Evolutionary conservation across 2,797 vertebrate species (phyloP), one percentile per base, ranked within the genome.

Genomic region (Kryptolebias ocellatus): DNA sequence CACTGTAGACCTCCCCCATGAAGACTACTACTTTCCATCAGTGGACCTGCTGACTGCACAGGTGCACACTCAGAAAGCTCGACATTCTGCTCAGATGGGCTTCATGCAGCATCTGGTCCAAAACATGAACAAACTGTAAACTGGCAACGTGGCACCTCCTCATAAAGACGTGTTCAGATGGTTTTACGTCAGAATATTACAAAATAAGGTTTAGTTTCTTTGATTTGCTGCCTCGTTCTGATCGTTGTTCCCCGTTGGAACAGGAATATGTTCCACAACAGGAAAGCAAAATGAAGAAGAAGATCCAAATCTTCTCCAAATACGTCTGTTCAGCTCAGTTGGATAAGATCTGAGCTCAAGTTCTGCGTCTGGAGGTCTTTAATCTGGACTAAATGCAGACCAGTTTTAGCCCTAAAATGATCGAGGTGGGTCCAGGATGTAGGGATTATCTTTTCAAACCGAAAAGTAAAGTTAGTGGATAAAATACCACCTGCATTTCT

Each of bases 21-120:
- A 95, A 71, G 95, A 96, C 62, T 95, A 92, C 78, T 98, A 95
- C 87, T 96, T 98, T 80, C 97, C 97, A 39, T 98, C 96, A 12
- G 95, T 98, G 1, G 96, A 99, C 90, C 94, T 99, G 73, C 95
- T 99, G 70, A 99, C 96, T 20, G 96, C 98, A 64, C 97, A 99
- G 96, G 98, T 99, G 79, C 75, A 24, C 60, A 28, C 55, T 44
- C 6, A 11, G 12, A 54, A 39, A 60, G 11, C 63, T 18, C 61
- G 17, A 4, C 1, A 3, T 2, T 5, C 3, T 14, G 18, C 12
- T 18, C 4, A n/a, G 28, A 4, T 10, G 17, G 50, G 31, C 51
- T 47, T 34, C 18, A 62, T 14, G 10, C 14, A 2, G 1, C 8
- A 39, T 4, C 0, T 28, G n/a, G 10, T 11, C 24, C 24, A n/a